Percentiles rank a stretch among this genome's conserved stretches.
Evolutionary conservation across 1,140 invertebrate genomes (phyloP).

Genomic region (Neoseiulus cucumeris): DNA sequence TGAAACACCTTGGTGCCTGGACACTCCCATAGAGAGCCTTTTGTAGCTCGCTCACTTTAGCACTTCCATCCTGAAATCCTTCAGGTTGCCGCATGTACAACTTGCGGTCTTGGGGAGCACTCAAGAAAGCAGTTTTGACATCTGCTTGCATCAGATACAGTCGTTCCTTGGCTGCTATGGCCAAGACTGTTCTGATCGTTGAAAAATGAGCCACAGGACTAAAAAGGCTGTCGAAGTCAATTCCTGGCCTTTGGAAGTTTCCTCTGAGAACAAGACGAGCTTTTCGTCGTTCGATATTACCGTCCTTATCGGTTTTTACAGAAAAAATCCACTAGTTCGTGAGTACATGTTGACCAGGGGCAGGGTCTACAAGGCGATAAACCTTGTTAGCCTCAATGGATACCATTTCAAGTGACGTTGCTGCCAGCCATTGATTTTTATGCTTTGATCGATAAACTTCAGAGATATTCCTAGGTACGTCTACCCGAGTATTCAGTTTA

Average conservation of each 20-base stretch:
- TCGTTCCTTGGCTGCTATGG: background rate
- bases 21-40: conserved; percentile 21
- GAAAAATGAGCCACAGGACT: background rate
- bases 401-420: background rate
- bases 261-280: background rate
- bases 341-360: background rate
- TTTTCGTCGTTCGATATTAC: background rate
- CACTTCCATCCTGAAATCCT: conserved; percentile 15
- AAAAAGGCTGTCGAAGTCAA: background rate
- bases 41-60: conserved; percentile 16
- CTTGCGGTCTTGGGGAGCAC: conserved; percentile 25
- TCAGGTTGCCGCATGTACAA: conserved; percentile 27
- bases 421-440: background rate
- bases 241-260: background rate
- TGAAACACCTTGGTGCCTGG: conserved; percentile 16
- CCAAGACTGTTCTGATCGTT: background rate
- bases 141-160: conserved; percentile 22
- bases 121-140: conserved; percentile 24
- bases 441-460: background rate
- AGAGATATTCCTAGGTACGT: background rate
- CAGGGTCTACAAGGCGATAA: background rate
- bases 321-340: background rate
- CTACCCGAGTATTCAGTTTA: background rate
- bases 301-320: no score
- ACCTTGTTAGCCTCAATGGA: background rate